Evolutionary conservation across 2,797 vertebrate species (phyloP).

Genomic region (Sebastes dallii): DNA sequence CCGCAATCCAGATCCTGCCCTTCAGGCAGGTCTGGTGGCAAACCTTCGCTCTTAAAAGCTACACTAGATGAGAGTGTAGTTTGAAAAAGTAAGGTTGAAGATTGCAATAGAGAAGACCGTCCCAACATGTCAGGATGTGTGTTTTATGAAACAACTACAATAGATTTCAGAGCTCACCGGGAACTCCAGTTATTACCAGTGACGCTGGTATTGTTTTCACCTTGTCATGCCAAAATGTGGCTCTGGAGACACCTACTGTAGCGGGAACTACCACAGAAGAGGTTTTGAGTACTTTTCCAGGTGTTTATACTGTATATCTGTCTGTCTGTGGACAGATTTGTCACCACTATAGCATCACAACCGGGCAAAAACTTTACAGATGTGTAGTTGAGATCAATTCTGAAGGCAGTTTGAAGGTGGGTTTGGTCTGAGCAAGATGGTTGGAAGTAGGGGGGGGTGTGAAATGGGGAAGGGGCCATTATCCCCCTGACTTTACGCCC

Average conservation of each 20-base stretch:
- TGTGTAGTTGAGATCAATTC: neutral
- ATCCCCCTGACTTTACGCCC: neutral
- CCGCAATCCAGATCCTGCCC: constrained; percentile 28
- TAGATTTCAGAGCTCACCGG: neutral
- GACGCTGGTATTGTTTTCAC: no score
- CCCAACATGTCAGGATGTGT: neutral
- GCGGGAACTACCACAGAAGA: no score
- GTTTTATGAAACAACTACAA: neutral
- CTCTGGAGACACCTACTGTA: no score
- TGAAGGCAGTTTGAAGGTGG: neutral
- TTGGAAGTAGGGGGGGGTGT: neutral
- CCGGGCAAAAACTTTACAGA: neutral
- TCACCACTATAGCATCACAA: no score
- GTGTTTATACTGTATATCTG: no score
- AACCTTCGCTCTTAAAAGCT: constrained; percentile 27
- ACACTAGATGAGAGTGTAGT: neutral
- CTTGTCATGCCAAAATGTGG: neutral
- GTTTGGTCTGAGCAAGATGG: neutral
- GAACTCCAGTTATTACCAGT: neutral
- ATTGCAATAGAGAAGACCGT: neutral
- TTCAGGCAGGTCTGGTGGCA: constrained; percentile 35
- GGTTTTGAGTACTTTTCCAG: no score
- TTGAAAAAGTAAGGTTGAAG: neutral
- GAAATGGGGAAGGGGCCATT: no score
- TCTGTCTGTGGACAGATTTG: no score